These are phyloP conservation scores for Oncorhynchus masou DNA, from an alignment of 2,113 vertebrate species.

Conservation along the genomic window DNA sequence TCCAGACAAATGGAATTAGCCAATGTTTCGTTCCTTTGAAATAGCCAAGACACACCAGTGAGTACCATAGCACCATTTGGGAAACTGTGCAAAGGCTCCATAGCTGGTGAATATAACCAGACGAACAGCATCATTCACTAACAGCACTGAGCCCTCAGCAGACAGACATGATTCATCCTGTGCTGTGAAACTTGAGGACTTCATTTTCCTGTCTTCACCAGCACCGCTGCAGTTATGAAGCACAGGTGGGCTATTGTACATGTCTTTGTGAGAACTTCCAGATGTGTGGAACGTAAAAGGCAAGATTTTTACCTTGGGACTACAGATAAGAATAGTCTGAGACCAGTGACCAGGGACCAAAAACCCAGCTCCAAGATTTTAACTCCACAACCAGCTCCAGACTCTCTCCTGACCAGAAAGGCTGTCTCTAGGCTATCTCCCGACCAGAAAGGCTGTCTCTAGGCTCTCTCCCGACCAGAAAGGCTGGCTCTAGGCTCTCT, in stretches of 20 bases:
- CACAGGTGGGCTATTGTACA: conserved; percentile 1
- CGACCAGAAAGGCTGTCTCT: too few species aligned
- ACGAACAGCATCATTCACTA: not conserved
- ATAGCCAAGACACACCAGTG: not conserved
- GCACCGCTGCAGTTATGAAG: not conserved
- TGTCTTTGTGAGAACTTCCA: not conserved
- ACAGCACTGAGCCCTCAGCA: not conserved
- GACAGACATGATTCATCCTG: not conserved
- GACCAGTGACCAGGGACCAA: not conserved
- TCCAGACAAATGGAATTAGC: too few species aligned
- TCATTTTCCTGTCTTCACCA: not conserved
- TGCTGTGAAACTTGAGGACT: not conserved
- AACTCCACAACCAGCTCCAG: too few species aligned
- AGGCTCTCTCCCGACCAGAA: too few species aligned
- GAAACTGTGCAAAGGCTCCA: too few species aligned
- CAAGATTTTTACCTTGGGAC: too few species aligned
- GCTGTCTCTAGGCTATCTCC: too few species aligned
- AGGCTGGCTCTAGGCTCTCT: too few species aligned
- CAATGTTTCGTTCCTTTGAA: not conserved
- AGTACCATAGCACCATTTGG: not conserved
- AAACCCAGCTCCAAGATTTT: too few species aligned
- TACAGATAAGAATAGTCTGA: too few species aligned
- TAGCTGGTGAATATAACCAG: not conserved
- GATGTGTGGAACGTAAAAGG: not conserved
- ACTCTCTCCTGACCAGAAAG: too few species aligned